These are phyloP conservation scores for Anguilla pacifica DNA, from an alignment of 2,797 vertebrate species.

Conservation along the genomic window DNA sequence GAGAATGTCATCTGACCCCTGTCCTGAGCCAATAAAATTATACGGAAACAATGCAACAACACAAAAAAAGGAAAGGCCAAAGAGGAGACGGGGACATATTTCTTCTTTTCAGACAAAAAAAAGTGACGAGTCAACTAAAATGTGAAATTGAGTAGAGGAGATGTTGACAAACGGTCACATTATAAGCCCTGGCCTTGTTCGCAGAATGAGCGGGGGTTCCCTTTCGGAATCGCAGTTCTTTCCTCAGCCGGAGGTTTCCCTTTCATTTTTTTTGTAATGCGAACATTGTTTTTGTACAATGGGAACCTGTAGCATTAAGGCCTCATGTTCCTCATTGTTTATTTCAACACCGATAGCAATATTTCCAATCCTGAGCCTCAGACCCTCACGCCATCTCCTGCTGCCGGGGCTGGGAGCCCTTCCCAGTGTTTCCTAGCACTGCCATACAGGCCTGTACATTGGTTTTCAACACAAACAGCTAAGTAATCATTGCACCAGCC, in stretches of 20 bases:
- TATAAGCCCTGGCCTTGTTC: neutral
- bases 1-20: neutral
- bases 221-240: neutral
- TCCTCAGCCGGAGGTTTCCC: neutral
- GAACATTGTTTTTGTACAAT: neutral
- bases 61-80: neutral
- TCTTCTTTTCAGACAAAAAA: neutral
- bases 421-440: neutral
- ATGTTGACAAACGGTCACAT: neutral
- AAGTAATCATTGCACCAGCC: neutral
- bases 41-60: neutral
- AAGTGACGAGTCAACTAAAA: neutral
- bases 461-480: neutral
- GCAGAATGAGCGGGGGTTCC: neutral
- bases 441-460: neutral
- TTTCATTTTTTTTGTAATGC: neutral
- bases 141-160: neutral
- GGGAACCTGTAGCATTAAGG: neutral
- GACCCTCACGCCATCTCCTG: neutral
- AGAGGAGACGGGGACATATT: neutral
- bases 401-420: neutral
- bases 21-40: neutral
- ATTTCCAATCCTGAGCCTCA: neutral
- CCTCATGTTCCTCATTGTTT: neutral
- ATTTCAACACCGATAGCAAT: neutral